A percentile compares a stretch with the other conserved stretches of the same genome.
phyloP scores from a whole-genome alignment of 2,888 invertebrate species.

The Acrobasis consociella region DNA sequence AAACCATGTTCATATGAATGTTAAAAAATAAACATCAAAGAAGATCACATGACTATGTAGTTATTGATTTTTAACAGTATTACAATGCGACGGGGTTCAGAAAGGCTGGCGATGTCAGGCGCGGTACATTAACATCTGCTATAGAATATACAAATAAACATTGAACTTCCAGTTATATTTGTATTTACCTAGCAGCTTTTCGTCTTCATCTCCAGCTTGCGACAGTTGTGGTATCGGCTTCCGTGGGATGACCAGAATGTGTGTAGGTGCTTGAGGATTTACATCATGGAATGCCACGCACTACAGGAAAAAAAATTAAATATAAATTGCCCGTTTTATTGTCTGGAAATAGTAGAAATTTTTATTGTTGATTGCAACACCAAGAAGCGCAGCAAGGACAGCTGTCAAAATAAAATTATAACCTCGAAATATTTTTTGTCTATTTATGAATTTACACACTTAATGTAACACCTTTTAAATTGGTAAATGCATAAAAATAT shows the following conservation, averaged over 20 bases:
- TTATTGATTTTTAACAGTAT: no score
- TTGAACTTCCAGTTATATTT: not conserved
- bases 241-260: conserved; percentile 96
- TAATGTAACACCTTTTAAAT: no score
- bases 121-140: no score
- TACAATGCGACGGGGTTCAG: no score
- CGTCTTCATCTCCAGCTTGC: conserved; percentile 89
- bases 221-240: conserved; percentile 93
- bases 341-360: not conserved
- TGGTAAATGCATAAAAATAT: no score
- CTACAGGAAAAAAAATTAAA: conserved; percentile 70
- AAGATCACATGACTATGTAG: no score
- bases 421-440: no score
- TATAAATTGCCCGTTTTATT: not conserved
- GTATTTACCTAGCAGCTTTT: conserved; percentile 82
- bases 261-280: conserved; percentile 95
- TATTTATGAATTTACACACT: no score
- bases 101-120: no score
- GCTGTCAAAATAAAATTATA: not conserved
- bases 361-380: conserved; percentile 33
- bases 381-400: not conserved
- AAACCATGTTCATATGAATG: no score
- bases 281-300: conserved; percentile 97
- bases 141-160: no score
- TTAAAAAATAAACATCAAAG: no score